These are phyloP conservation scores for Epizoanthus rinbou DNA, from an alignment of 92 coral and sea anemone genomes.

Conservation along the genomic window DNA sequence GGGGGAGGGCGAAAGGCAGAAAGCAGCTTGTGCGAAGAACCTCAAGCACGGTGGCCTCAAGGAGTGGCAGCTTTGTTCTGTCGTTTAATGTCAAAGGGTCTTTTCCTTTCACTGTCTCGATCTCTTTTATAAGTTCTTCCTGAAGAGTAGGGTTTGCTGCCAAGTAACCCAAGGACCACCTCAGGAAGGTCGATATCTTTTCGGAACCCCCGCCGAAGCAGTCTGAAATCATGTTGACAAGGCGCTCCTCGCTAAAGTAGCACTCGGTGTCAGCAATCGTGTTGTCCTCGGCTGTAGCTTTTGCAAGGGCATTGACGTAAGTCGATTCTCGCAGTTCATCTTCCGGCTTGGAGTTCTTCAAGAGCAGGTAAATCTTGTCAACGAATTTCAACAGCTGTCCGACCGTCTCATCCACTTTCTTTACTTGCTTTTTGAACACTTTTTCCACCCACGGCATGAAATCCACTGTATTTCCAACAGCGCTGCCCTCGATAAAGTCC, in stretches of 20 bases:
- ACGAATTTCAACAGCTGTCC: conserved; percentile 74
- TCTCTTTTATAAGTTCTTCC: conserved; percentile 71
- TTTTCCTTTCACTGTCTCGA: conserved; percentile 68
- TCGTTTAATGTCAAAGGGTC: conserved; percentile 73
- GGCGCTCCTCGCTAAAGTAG: conserved; percentile 78
- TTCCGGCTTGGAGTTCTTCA: conserved; percentile 40
- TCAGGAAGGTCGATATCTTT: conserved; percentile 76
- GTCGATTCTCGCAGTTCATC: conserved; percentile 34
- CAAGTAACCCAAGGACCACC: conserved; percentile 85
- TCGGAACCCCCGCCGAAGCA: conserved; percentile 95
- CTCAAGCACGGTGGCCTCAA: conserved; percentile 94
- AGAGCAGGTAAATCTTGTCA: conserved; percentile 59
- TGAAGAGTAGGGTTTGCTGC: conserved; percentile 81
- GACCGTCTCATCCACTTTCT: conserved; percentile 74
- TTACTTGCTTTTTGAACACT: conserved; percentile 71
- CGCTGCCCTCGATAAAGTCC: conserved; percentile 86
- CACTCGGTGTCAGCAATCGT: conserved; percentile 40
- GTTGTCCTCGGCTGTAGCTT: conserved; percentile 58
- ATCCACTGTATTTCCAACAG: conserved; percentile 86
- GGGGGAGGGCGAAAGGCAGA: conserved; percentile 93
- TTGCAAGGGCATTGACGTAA: conserved; percentile 62
- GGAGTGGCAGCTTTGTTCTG: conserved; percentile 79
- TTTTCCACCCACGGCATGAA: conserved; percentile 95
- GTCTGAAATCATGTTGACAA: conserved; percentile 83
- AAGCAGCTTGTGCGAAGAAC: conserved; percentile 87